Conservation (phyloP, 2,888 invertebrate species). For the Clanis bilineata region DNA sequence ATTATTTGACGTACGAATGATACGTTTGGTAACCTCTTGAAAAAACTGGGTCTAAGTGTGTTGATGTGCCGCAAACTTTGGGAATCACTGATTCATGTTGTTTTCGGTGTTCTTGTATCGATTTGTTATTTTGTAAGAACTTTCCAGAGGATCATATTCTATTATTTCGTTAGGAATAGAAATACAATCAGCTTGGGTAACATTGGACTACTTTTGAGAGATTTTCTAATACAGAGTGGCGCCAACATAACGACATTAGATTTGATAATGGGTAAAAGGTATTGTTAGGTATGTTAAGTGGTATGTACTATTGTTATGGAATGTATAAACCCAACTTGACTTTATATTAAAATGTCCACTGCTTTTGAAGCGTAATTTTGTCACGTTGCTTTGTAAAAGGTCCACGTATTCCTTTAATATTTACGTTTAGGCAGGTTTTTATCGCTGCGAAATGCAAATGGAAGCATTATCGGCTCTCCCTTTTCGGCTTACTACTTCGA, state of each 20-base stretch:
- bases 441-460: neutral
- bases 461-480: neutral
- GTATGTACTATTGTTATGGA: no score
- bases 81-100: neutral
- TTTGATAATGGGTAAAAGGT: no score
- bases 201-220: no score
- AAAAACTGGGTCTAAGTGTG: no score
- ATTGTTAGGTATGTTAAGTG: no score
- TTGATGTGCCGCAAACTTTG: neutral
- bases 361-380: neutral
- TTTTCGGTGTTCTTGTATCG: neutral
- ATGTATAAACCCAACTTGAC: no score
- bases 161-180: neutral
- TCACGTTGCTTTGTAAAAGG: neutral
- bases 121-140: neutral
- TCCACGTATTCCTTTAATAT: conserved; percentile 2
- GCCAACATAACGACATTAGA: no score
- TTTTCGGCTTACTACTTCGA: neutral
- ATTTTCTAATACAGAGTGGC: no score
- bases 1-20: no score
- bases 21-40: no score
- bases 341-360: neutral
- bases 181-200: no score
- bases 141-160: neutral
- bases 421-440: conserved; percentile 5